Percentiles rank a stretch among this genome's conserved stretches.
Evolutionary conservation across 92 coral and sea anemone species (phyloP).

Genomic region (Metridium senile): DNA sequence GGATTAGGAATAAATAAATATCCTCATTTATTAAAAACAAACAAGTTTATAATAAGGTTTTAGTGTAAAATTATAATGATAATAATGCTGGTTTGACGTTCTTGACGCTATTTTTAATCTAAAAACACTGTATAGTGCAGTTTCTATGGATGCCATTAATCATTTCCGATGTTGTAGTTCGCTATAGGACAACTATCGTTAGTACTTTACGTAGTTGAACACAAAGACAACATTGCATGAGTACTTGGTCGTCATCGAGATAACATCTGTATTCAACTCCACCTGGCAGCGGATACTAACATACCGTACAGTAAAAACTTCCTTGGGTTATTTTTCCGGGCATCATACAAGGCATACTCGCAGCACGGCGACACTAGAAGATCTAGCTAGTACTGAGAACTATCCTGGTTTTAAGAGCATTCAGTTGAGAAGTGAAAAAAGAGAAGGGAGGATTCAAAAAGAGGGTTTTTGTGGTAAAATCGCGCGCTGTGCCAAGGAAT

Average conservation of each 20-base stretch:
- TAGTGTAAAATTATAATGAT: no score
- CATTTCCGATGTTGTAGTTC: slow-evolving; percentile 10
- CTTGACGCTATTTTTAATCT: no score
- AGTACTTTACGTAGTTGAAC: slow-evolving; percentile 21
- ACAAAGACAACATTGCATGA: slow-evolving; percentile 27
- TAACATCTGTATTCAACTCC: slow-evolving; percentile 35
- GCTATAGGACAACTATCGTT: slow-evolving; percentile 8
- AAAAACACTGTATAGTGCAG: background rate
- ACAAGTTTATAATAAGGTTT: background rate
- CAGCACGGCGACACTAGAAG: no score
- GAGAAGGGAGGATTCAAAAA: no score
- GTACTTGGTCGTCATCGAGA: slow-evolving; percentile 1
- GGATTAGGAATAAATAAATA: slow-evolving; percentile 4
- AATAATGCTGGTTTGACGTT: no score
- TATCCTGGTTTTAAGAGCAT: no score
- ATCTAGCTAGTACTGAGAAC: no score
- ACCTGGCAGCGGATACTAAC: slow-evolving; percentile 7
- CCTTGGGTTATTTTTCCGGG: background rate
- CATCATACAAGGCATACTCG: no score
- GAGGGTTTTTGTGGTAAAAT: no score
- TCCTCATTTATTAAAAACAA: slow-evolving; percentile 3
- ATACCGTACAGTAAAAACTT: slow-evolving; percentile 1
- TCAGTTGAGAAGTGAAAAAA: no score
- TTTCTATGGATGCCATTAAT: slow-evolving; percentile 12
- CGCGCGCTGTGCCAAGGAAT: background rate